phyloP scores from a whole-genome alignment of 2,888 invertebrate species.

The Augochlorella aurata region DNA sequence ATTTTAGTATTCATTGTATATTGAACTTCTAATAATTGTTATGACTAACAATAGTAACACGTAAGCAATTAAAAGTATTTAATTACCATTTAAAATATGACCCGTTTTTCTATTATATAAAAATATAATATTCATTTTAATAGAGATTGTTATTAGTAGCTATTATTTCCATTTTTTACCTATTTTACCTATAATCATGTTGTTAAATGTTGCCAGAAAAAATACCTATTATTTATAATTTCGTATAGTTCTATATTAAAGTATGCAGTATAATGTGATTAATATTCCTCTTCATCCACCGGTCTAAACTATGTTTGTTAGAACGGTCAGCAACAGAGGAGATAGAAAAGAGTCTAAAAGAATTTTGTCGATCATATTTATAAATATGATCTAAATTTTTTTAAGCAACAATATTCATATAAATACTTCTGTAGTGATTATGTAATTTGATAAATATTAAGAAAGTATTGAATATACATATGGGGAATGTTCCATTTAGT shows the following conservation, averaged over 20 bases:
- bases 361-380: conserved; percentile 28
- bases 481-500: not conserved
- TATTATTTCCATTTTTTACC: not conserved
- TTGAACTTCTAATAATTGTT: not conserved
- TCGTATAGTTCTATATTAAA: not conserved
- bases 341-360: conserved; percentile 69
- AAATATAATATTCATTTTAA: not conserved
- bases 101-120: not conserved
- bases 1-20: not conserved
- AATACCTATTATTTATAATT: not conserved
- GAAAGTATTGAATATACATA: not conserved
- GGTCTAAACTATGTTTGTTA: conserved; percentile 66
- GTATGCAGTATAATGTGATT: not conserved
- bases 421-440: not conserved
- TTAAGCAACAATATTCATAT: conserved; percentile 26
- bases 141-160: not conserved
- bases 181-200: not conserved
- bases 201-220: not conserved
- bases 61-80: not conserved
- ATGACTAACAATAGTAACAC: not conserved
- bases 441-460: not conserved
- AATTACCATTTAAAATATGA: not conserved
- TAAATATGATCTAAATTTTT: conserved; percentile 38
- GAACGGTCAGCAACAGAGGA: conserved; percentile 78
- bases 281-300: conserved; percentile 78